Conservation (phyloP, 1,140 invertebrate species). For the Globodera rostochiensis region DNA sequence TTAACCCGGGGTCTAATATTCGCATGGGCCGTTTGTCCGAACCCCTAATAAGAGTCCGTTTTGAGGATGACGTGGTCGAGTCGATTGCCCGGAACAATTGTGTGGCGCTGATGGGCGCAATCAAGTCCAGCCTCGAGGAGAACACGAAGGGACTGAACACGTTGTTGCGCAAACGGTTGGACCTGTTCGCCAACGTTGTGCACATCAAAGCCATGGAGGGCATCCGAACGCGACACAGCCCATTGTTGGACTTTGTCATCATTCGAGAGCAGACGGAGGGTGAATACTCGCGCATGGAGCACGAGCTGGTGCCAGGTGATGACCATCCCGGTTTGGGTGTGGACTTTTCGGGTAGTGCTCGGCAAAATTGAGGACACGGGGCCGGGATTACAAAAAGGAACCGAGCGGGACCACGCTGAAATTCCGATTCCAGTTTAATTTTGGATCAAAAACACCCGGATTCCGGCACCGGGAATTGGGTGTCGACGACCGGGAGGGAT, state of each 20-base stretch:
- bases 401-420: too few relatives aligned
- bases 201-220: constrained; percentile 93
- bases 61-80: neutral
- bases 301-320: constrained; percentile 78
- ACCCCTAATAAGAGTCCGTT: neutral
- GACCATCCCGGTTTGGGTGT: too few relatives aligned
- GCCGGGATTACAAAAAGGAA: too few relatives aligned
- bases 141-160: constrained; percentile 58
- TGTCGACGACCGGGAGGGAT: too few relatives aligned
- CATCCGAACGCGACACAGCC: constrained; percentile 80
- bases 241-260: constrained; percentile 77
- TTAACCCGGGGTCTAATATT: too few relatives aligned
- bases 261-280: constrained; percentile 79
- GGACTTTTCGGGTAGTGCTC: too few relatives aligned
- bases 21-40: neutral
- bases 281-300: constrained; percentile 86
- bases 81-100: constrained; percentile 1
- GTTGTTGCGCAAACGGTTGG: constrained; percentile 55
- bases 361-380: too few relatives aligned
- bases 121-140: constrained; percentile 65
- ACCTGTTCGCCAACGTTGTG: constrained; percentile 81
- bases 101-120: constrained; percentile 58
- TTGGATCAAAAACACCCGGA: too few relatives aligned
- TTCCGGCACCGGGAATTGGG: too few relatives aligned
- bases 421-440: too few relatives aligned